Base-by-base conservation (phyloP, 2,113 vertebrate genomes). In the Tapirus terrestris region DNA sequence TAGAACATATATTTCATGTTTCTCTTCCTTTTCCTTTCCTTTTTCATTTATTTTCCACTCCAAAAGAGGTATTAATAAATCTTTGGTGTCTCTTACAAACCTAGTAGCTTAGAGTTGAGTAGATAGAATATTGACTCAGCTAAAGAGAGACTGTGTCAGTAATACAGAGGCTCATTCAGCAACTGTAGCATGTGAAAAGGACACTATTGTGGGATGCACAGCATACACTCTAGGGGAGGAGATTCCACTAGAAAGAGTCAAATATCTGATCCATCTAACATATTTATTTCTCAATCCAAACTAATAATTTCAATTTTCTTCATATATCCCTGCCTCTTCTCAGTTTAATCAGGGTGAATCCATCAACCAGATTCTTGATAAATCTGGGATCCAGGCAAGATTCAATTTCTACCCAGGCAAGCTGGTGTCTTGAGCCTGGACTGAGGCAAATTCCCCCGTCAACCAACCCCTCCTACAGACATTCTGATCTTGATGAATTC, bases 171-270 rank as follows among this genome's bases (percentile, higher is more conserved):
- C 21, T 65, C 60, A 43, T 25, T 96, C 27, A 94, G n/a, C 27
- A 33, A 25, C 11, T n/a, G 4, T 0, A 63, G 21, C 33, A 5
- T 3, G 63, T n/a, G 56, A 72, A 45, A 18, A 36, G 14, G 7
- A 16, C n/a, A n/a, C 2, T 0, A 29, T 1, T 33, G 20, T 6
- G 6, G 0, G 14, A 1, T 27, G 56, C 29, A 31, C 33, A 33
- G 21, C 84, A n/a, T 45, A 48, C 36, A 51, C 25, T 39, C 9
- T 9, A 58, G 48, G 6, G 25, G 2, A 39, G 5, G 51, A 79
- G 6, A 2, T 3, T 1, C 29, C 29, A 60, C 14, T 39, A 13
- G 39, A 60, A 84, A 17, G 2, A 60, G 25, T 60, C 11, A n/a
- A 27, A 25, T 45, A 87, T 25, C 70, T 43, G 43, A 21, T n/a